These are phyloP conservation scores for Aradus depressus DNA, from an alignment of 2,888 invertebrate species.

Conservation along the genomic window DNA sequence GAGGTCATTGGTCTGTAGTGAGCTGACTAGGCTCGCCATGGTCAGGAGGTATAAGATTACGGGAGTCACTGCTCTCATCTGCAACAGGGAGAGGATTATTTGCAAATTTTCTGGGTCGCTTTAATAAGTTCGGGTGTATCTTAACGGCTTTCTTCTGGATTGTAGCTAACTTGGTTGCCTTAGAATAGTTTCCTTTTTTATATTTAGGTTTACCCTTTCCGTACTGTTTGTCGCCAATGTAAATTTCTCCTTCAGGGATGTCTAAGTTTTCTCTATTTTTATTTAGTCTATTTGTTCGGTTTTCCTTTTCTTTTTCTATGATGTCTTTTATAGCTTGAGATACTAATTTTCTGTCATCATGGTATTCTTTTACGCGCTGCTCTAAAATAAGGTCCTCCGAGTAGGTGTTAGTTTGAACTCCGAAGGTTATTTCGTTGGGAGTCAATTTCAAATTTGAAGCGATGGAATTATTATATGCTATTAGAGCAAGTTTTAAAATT, in stretches of 20 bases:
- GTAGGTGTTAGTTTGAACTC: neutral
- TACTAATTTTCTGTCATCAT: neutral
- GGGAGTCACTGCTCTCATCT: neutral
- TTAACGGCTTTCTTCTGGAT: neutral
- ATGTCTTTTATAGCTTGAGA: neutral
- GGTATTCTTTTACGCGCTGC: conserved; percentile 4
- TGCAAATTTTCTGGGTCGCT: conserved; percentile 1
- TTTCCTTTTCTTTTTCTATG: conserved; percentile 5
- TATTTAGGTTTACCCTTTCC: conserved; percentile 2
- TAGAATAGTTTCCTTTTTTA: neutral
- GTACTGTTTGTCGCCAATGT: neutral
- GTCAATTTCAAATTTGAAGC: neutral
- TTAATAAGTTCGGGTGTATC: conserved; percentile 1
- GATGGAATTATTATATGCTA: conserved; percentile 6
- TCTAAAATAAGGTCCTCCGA: neutral
- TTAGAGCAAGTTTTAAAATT: neutral
- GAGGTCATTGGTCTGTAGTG: too few species aligned
- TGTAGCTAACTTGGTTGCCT: neutral
- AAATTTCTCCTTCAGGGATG: conserved; percentile 3
- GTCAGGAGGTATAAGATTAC: neutral
- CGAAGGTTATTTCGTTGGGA: conserved; percentile 10
- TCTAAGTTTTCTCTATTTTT: neutral
- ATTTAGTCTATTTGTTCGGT: neutral
- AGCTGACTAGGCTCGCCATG: neutral
- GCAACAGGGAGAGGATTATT: neutral